phyloP scores from a whole-genome alignment of 2,113 vertebrate species.

The Leptobrachium ailaonicum region DNA sequence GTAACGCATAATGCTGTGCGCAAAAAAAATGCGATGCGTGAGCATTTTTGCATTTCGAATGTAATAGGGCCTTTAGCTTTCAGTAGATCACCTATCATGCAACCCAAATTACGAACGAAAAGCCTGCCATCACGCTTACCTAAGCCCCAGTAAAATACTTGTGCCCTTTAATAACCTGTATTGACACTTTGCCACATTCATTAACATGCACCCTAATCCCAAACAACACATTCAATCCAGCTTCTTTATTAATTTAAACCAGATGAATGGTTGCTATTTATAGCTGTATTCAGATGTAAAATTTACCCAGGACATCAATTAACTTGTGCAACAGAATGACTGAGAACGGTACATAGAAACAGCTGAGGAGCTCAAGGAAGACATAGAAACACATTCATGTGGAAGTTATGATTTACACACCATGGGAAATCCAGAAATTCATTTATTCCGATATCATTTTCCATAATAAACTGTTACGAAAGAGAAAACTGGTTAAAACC shows the following conservation, averaged over 20 bases:
- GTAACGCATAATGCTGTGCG: too few species aligned
- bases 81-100: too few species aligned
- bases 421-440: constrained; percentile 5
- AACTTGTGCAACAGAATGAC: neutral
- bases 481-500: constrained; percentile 25
- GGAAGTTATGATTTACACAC: constrained; percentile 1
- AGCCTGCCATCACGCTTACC: too few species aligned
- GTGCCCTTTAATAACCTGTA: neutral
- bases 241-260: neutral
- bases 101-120: too few species aligned
- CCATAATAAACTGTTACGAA: constrained; percentile 6
- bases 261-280: neutral
- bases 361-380: neutral
- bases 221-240: neutral
- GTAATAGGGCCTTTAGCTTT: too few species aligned
- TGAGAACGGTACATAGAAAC: neutral
- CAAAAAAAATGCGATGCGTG: too few species aligned
- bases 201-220: neutral
- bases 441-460: neutral
- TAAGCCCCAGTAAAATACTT: too few species aligned
- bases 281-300: neutral
- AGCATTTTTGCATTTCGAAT: too few species aligned
- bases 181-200: neutral
- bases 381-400: neutral
- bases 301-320: constrained; percentile 8